Percentiles rank a stretch among this genome's conserved stretches.
Conservation (phyloP, 1,140 invertebrate species). For the Nixonia krombeini region DNA sequence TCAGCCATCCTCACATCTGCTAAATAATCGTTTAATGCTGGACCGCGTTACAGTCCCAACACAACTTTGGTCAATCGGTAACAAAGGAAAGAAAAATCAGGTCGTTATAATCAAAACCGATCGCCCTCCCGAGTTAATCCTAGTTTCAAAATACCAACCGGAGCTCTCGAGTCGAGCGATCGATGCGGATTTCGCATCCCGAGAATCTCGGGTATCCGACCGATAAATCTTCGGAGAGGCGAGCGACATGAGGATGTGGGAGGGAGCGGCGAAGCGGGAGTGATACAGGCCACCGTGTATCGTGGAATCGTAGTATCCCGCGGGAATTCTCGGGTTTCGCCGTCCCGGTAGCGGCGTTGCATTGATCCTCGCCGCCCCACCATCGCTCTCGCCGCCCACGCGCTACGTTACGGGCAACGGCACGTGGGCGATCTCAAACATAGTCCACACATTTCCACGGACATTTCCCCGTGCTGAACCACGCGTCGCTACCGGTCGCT, state of each 20-base stretch:
- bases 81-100: too few relatives aligned
- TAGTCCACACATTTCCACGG: constrained; percentile 33
- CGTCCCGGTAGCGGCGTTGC: constrained; percentile 56
- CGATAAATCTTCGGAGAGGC: constrained; percentile 37
- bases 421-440: constrained; percentile 68
- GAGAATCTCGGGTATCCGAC: constrained; percentile 24
- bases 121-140: background rate
- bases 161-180: constrained; percentile 14
- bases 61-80: too few relatives aligned
- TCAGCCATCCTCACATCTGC: too few relatives aligned
- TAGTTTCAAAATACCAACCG: constrained; percentile 16
- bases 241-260: background rate
- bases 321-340: constrained; percentile 59
- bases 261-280: too few relatives aligned
- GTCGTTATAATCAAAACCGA: constrained; percentile 11
- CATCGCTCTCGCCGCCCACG: constrained; percentile 51
- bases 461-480: too few relatives aligned
- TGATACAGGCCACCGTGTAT: constrained; percentile 45
- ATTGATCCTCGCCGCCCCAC: constrained; percentile 55
- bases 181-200: constrained; percentile 27
- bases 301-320: constrained; percentile 54
- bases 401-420: constrained; percentile 54
- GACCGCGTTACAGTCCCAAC: too few relatives aligned
- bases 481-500: too few relatives aligned
- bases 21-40: too few relatives aligned